Evolutionary conservation across 2,797 vertebrate species (phyloP).

Genomic region (Paramormyrops hopkinsi): DNA sequence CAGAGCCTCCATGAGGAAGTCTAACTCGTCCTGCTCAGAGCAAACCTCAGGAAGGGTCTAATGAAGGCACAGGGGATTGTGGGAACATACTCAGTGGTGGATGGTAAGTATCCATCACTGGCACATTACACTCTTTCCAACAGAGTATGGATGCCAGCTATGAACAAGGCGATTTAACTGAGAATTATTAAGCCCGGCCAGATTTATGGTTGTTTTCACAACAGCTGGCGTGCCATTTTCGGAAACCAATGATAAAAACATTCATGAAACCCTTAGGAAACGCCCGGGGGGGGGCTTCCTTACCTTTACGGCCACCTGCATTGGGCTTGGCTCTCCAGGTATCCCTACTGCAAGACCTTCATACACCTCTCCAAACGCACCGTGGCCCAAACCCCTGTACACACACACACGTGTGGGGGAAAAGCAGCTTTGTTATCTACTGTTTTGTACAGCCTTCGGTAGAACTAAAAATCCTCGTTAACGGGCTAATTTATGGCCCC

Average conservation of each 20-base stretch:
- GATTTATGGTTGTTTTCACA: background rate
- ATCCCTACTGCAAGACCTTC: slow-evolving; percentile 89
- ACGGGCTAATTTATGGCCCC: background rate
- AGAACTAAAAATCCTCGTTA: background rate
- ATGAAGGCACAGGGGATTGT: background rate
- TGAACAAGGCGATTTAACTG: background rate
- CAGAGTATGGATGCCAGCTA: background rate
- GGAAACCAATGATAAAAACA: background rate
- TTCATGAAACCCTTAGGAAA: background rate
- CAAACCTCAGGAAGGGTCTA: slow-evolving; percentile 96
- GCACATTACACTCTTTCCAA: background rate
- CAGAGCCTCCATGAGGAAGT: slow-evolving; percentile 97
- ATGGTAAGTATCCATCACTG: background rate
- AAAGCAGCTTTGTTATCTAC: background rate
- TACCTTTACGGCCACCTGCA: slow-evolving; percentile 98
- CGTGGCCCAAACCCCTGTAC: slow-evolving; percentile 88
- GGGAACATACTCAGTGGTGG: background rate
- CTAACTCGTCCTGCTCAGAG: slow-evolving; percentile 93
- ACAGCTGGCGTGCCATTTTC: background rate
- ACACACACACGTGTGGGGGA: slow-evolving; percentile 10
- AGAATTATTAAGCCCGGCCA: background rate
- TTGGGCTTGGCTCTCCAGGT: slow-evolving; percentile 82
- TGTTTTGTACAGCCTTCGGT: background rate
- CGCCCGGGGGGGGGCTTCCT: background rate
- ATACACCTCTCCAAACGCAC: slow-evolving; percentile 96